Conservation (phyloP, 2,113 vertebrate genomes). For the Passer domesticus region DNA sequence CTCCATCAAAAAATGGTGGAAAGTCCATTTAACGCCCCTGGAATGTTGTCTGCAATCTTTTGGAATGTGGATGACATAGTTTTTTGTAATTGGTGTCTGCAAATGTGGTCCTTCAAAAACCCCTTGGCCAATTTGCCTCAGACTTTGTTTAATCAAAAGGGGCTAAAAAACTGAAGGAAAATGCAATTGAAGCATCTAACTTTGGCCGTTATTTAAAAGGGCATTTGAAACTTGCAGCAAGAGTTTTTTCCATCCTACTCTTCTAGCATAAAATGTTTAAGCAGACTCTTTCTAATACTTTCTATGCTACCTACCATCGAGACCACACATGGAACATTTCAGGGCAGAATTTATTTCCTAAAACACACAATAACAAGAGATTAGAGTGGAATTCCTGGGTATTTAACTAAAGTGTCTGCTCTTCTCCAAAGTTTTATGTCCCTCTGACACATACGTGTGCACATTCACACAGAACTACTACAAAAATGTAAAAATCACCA, state of each 20-base stretch:
- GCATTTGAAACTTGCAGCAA: neutral
- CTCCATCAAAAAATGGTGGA: neutral
- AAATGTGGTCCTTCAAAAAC: neutral
- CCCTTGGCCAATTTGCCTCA: neutral
- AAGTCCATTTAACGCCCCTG: neutral
- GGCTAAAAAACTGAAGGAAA: neutral
- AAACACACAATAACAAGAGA: neutral
- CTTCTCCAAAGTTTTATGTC: neutral
- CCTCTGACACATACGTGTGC: neutral
- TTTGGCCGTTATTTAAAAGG: neutral
- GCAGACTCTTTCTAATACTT: neutral
- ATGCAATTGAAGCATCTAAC: neutral
- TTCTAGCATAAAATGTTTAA: neutral
- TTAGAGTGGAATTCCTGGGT: neutral
- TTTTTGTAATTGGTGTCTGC: neutral
- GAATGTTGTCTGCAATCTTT: neutral
- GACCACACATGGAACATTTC: neutral
- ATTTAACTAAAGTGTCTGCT: neutral
- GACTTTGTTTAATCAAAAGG: neutral
- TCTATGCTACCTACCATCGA: neutral
- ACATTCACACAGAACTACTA: neutral
- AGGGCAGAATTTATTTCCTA: neutral
- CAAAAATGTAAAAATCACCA: neutral
- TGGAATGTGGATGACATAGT: neutral
- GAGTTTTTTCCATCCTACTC: neutral